Evolutionary conservation across 2,888 invertebrate species (phyloP).

Genomic region (Serrognathus titanus): DNA sequence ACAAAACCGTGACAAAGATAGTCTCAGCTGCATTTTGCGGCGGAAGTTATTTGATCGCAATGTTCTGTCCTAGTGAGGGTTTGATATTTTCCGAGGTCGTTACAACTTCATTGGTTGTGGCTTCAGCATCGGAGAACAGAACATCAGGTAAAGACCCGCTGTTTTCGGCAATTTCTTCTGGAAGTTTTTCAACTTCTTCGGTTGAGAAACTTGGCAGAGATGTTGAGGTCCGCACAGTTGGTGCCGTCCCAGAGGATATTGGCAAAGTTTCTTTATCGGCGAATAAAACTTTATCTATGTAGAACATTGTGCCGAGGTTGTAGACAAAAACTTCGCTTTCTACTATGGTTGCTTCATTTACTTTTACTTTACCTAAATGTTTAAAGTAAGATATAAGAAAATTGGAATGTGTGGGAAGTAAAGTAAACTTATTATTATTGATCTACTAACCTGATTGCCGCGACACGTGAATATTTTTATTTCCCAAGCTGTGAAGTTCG

Average conservation of each 20-base stretch:
- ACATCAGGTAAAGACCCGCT: slow-evolving; percentile 43
- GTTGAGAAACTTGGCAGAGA: slow-evolving; percentile 25
- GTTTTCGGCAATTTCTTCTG: slow-evolving; percentile 44
- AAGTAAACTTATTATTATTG: too few species aligned
- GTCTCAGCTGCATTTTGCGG: too few species aligned
- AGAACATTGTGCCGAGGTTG: slow-evolving; percentile 64
- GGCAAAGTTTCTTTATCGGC: slow-evolving; percentile 37
- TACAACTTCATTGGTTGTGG: slow-evolving; percentile 9
- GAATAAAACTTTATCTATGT: slow-evolving; percentile 58
- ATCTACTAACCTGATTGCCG: slow-evolving; percentile 45
- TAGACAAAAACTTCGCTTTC: slow-evolving; percentile 63
- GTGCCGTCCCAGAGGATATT: slow-evolving; percentile 25
- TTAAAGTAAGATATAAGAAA: slow-evolving; percentile 8
- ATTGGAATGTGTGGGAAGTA: neutral
- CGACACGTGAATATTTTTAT: slow-evolving; percentile 54
- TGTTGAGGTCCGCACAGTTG: slow-evolving; percentile 6
- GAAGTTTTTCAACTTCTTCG: slow-evolving; percentile 37
- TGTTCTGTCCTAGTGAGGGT: slow-evolving; percentile 8
- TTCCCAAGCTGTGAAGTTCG: slow-evolving; percentile 55
- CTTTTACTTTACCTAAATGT: slow-evolving; percentile 48
- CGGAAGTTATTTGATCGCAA: slow-evolving; percentile 15
- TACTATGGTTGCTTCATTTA: slow-evolving; percentile 58
- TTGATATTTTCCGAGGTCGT: slow-evolving; percentile 4
- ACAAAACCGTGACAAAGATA: too few species aligned
- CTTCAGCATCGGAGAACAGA: slow-evolving; percentile 40